A percentile compares a stretch with the other conserved stretches of the same genome.
Evolutionary conservation across 2,113 vertebrate species (phyloP).

Genomic region (Cottus gobio): DNA sequence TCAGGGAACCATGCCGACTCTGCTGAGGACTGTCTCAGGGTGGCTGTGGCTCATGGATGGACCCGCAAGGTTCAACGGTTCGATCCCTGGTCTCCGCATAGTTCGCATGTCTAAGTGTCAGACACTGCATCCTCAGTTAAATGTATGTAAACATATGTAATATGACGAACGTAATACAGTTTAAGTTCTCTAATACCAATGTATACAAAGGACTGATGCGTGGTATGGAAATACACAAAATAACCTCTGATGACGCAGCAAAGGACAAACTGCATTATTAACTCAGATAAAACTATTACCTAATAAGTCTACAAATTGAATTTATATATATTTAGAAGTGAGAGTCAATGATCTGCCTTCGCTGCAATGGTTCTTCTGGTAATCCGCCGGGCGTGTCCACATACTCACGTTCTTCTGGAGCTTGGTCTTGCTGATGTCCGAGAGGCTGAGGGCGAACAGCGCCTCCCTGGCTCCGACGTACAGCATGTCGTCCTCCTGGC

Average conservation of each 20-base stretch:
- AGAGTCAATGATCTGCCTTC: not conserved
- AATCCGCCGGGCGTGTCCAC: not conserved
- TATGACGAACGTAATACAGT: too few relatives aligned
- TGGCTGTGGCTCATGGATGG: too few relatives aligned
- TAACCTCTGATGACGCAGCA: not conserved
- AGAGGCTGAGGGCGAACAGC: slow-evolving; percentile 89
- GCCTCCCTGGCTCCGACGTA: slow-evolving; percentile 91
- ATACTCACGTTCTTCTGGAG: slow-evolving; percentile 83
- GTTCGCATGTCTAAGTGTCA: too few relatives aligned
- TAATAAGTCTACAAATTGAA: not conserved
- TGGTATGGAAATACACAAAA: not conserved
- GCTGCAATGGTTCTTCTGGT: not conserved
- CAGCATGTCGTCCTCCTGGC: slow-evolving; percentile 86
- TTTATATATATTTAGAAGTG: not conserved
- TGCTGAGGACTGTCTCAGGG: not conserved
- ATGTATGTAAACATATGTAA: too few relatives aligned
- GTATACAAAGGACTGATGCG: not conserved
- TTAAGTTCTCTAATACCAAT: not conserved
- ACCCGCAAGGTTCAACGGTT: too few relatives aligned
- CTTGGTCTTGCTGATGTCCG: slow-evolving; percentile 81
- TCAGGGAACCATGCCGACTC: not conserved
- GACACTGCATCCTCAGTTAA: too few relatives aligned
- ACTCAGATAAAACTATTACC: not conserved
- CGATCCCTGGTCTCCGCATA: too few relatives aligned
- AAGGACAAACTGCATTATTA: not conserved